Base-by-base conservation (phyloP, 2,888 invertebrate genomes). In the Ormyrus rosae region DNA sequence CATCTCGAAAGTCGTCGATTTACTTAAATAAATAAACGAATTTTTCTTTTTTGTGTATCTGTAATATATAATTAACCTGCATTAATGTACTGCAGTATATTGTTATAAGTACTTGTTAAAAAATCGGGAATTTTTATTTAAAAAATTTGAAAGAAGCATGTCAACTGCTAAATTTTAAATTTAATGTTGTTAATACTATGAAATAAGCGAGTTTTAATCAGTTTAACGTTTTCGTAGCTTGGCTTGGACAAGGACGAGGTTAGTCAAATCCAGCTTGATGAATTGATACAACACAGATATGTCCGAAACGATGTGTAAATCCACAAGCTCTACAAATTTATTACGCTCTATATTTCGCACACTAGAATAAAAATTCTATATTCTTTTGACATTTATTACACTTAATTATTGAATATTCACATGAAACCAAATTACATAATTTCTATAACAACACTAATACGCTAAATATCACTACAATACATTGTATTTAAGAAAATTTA, bases 221-320 rank as follows among this genome's bases (percentile, higher is more conserved):
- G 89, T 88, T 89, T 89, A 88, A 89, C 89, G 86, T 93, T 94
- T 94, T 93, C 94, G 93, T 95, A 96, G 96, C 95, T 96, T 95
- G 96, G 95, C 95, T 95, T 96, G 96, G 96, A 96, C 94, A 95
- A 95, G 94, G 96, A 96, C 93, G 96, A 96, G 96, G 96, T 96
- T 91, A 91, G 91, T 91, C 83, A 85, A 81, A 84, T 87, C 85
- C 88, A 86, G 86, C 86, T 86, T 88, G 86, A 87, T 86, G 86
- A 85, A 87, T 86, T 86, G 85, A 84, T 84, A 84, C 83, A 84
- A 85, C 84, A 84, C 85, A 85, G 83, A 83, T 83, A 83, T 83
- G 84, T 83, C 82, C 56, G 2, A 84, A 83, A 82, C 83, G 83
- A 83, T 83, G 82, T 81, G 83, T 84, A 84, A 83, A 75, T 83